These are phyloP conservation scores for Metaphire vulgaris DNA, from an alignment of 1,140 invertebrate genomes.

Conservation along the genomic window DNA sequence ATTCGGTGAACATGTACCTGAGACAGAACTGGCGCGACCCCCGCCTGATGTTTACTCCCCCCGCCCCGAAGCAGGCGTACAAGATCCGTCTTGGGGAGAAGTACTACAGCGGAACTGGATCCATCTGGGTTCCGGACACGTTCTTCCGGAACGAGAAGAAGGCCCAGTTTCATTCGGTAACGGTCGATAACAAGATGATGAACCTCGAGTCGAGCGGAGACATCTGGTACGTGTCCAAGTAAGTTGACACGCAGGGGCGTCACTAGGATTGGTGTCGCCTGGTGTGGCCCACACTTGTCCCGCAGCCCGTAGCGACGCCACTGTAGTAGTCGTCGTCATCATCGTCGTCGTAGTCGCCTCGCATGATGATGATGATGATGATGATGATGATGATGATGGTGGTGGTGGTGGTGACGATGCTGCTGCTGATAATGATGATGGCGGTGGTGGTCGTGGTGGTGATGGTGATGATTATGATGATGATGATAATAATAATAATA, in stretches of 20 bases:
- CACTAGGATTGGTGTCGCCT: no score
- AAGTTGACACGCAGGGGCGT: no score
- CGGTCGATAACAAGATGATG: constrained; percentile 61
- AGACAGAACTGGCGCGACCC: constrained; percentile 47
- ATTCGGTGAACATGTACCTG: constrained; percentile 47
- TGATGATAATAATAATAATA: not conserved
- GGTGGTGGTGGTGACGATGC: no score
- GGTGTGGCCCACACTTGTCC: no score
- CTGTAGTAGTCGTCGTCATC: no score
- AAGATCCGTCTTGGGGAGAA: constrained; percentile 38
- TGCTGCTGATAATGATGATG: no score
- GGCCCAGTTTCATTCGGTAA: constrained; percentile 44
- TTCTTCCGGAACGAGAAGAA: constrained; percentile 61
- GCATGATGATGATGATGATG: no score
- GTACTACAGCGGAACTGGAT: constrained; percentile 38
- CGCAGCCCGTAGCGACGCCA: no score
- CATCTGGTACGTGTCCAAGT: constrained; percentile 40
- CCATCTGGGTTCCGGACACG: no score
- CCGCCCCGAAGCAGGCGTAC: constrained; percentile 26
- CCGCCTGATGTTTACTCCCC: constrained; percentile 34
- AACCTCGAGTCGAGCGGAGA: constrained; percentile 59
- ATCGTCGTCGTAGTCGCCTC: no score
- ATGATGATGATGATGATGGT: no score
- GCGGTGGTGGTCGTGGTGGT: not conserved
- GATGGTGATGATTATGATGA: no score